Base-by-base conservation (phyloP, 35 echinoderm and acorn worm genomes). In the Holothuria glaberrima region DNA sequence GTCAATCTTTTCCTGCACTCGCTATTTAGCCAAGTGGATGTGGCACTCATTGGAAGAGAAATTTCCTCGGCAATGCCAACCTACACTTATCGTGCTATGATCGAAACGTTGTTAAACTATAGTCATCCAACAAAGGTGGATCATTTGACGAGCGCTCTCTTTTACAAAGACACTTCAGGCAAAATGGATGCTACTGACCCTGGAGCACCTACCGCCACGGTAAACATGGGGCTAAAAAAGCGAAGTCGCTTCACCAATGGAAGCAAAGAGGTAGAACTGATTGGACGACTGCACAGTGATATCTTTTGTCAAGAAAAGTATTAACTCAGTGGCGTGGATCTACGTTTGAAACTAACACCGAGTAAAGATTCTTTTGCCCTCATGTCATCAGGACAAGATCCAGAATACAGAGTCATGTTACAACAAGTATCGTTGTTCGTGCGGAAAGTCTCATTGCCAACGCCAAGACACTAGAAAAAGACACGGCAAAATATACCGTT, bases 231-330 rank as follows among this genome's bases (percentile, higher is more conserved):
- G 5, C 59, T 17, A 54, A 54, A 54, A 14, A 17, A 54, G 16
- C 16, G 50, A 54, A 54, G 50, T 54, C 50, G 16, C 1, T 79
- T 65, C 25, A 30, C 72, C 9, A 63, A 63, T 14, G 21, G 22
- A 22, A 92, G 84, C 75, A 27, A n/a, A 48, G 5, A 30, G 61
- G 29, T n/a, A n/a, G 22, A 92, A 84, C 54, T 75, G 88, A 64
- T 91, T n/a, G 93, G 93, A 14, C 83, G 84, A 48, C 52, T 94
- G 30, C 89, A 94, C 66, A 69, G 54, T 48, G 91, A 92, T 29
- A 94, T 94, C 59, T 88, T 94, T 60, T 86, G 85, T 61, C 92
- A 94, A 86, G 88, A 94, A 57, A 67, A 80, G n/a, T 32, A 86
- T 65, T 59, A 83, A 30, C 81, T 94, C 17, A 81, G 45, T 26